Percentiles rank a stretch among this genome's conserved stretches.
Evolutionary conservation across 1,140 invertebrate genomes (phyloP).

Genomic region (Mya arenaria): DNA sequence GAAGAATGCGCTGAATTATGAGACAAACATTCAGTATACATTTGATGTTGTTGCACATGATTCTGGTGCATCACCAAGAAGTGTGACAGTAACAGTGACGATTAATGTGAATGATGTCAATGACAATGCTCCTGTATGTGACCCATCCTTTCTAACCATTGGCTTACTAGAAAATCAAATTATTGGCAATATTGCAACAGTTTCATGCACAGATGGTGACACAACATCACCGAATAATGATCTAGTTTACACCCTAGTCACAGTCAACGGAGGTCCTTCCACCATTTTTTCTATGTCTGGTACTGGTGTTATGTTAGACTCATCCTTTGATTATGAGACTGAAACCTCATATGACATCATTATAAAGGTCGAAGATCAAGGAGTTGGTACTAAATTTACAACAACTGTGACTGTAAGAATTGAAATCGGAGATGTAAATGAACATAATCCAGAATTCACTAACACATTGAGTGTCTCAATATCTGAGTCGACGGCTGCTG

Average conservation of each 20-base stretch:
- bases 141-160: conserved; percentile 15
- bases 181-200: conserved; percentile 36
- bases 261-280: conserved; percentile 50
- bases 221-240: conserved; percentile 38
- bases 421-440: conserved; percentile 44
- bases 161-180: conserved; percentile 51
- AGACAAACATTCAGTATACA: background rate
- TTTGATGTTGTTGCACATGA: conserved; percentile 59
- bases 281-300: conserved; percentile 34
- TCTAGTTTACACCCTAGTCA: conserved; percentile 59
- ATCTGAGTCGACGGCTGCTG: conserved; percentile 46
- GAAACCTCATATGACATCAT: conserved; percentile 42
- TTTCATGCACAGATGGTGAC: conserved; percentile 62
- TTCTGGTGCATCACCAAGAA: conserved; percentile 36
- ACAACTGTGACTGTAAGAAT: conserved; percentile 51
- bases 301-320: conserved; percentile 29
- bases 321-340: conserved; percentile 64
- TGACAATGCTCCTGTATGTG: conserved; percentile 63
- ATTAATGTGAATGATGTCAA: conserved; percentile 65
- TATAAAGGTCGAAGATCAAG: conserved; percentile 27
- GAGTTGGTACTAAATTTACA: conserved; percentile 67
- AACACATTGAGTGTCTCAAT: conserved; percentile 12
- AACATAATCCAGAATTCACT: conserved; percentile 23
- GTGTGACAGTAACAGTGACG: conserved; percentile 55
- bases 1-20: conserved; percentile 28